Conservation (phyloP, 1,140 invertebrate species). For the Oppia nitens region DNA sequence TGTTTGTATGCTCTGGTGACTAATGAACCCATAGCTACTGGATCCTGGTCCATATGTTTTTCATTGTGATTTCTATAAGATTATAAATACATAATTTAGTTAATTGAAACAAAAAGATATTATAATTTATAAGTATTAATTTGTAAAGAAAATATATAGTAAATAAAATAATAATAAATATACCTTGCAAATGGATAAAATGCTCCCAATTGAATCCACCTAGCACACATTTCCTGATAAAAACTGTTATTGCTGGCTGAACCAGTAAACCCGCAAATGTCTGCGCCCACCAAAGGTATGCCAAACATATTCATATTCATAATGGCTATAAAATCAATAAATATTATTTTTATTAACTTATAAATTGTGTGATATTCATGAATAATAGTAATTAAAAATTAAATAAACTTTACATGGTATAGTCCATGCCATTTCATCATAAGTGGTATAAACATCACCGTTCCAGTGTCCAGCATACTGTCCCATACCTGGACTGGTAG, state of each 20-base stretch:
- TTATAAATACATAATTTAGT: background rate
- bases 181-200: slow-evolving; percentile 41
- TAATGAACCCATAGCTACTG: slow-evolving; percentile 36
- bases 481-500: slow-evolving; percentile 37
- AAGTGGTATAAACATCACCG: slow-evolving; percentile 35
- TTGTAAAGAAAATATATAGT: background rate
- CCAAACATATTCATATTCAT: slow-evolving; percentile 66
- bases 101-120: background rate
- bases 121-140: background rate
- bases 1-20: slow-evolving; percentile 44
- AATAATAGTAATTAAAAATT: background rate
- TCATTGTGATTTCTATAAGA: slow-evolving; percentile 58
- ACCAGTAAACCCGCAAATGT: slow-evolving; percentile 24
- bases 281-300: slow-evolving; percentile 31
- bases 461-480: slow-evolving; percentile 39
- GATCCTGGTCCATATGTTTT: slow-evolving; percentile 38
- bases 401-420: slow-evolving; percentile 30
- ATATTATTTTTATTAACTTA: slow-evolving; percentile 60
- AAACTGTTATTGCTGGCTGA: slow-evolving; percentile 25
- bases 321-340: slow-evolving; percentile 37
- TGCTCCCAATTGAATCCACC: slow-evolving; percentile 53
- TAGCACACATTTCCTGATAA: slow-evolving; percentile 43
- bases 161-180: background rate
- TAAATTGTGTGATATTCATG: background rate
- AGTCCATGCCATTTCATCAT: slow-evolving; percentile 32